These are phyloP conservation scores for Eolophus roseicapilla DNA, from an alignment of 2,113 vertebrate species.

Conservation along the genomic window DNA sequence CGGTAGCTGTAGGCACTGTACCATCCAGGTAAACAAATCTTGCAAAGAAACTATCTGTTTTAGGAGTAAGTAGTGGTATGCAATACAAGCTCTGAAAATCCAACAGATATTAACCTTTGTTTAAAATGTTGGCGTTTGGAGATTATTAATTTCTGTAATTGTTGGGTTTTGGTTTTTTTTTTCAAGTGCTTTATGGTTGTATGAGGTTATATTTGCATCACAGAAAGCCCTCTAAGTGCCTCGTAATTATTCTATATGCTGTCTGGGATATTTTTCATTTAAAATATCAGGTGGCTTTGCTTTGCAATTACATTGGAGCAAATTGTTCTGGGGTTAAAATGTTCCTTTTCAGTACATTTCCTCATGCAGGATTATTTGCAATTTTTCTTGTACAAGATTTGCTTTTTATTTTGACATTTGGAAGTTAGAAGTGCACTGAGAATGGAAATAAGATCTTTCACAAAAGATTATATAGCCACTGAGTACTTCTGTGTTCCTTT, in stretches of 20 bases:
- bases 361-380: background rate
- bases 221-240: background rate
- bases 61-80: background rate
- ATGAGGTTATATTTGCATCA: background rate
- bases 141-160: background rate
- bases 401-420: background rate
- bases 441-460: background rate
- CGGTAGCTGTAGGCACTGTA: background rate
- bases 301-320: background rate
- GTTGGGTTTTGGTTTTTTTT: too few relatives aligned
- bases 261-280: background rate
- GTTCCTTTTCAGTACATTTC: background rate
- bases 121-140: background rate
- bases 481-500: background rate
- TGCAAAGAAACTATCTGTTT: background rate
- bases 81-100: background rate
- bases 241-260: background rate
- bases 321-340: background rate
- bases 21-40: background rate
- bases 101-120: background rate
- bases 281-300: background rate
- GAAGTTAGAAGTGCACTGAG: background rate
- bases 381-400: background rate
- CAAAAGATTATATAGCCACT: background rate
- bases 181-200: background rate